Conservation (phyloP, 1,140 invertebrate genomes). For the Drosophila saltans region DNA sequence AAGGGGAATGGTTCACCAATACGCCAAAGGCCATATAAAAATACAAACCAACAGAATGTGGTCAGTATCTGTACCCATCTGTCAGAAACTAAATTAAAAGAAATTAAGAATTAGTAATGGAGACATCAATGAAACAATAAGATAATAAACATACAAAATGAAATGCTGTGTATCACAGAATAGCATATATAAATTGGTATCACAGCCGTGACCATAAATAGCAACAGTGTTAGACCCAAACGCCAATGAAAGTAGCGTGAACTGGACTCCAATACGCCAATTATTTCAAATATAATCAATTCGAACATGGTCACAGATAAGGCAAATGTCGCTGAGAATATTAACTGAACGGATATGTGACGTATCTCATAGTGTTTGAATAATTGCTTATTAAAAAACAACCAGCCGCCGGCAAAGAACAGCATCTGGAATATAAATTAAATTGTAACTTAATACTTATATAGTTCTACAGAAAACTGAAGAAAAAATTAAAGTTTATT, state of each 20-base stretch:
- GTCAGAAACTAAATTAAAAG: constrained; percentile 88
- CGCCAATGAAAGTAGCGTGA: constrained; percentile 99
- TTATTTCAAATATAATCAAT: constrained; percentile 99
- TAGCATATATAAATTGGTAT: constrained; percentile 99
- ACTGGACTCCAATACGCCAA: constrained; percentile 95
- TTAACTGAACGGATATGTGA: constrained; percentile 95
- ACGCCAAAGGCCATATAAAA: constrained; percentile 99
- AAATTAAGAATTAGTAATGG: neutral
- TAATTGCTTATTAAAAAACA: constrained; percentile 99
- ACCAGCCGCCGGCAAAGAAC: constrained; percentile 98
- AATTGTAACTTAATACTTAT: neutral
- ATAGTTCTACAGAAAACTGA: neutral
- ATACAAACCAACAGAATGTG: constrained; percentile 93
- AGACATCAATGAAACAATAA: neutral
- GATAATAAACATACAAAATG: constrained; percentile 90
- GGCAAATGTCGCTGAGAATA: constrained; percentile 98
- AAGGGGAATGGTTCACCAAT: constrained; percentile 99
- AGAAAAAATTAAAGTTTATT: neutral
- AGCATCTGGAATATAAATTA: constrained; percentile 86
- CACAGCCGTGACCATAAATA: constrained; percentile 97
- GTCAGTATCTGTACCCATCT: constrained; percentile 92
- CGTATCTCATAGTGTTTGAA: constrained; percentile 99
- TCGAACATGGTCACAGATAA: constrained; percentile 99
- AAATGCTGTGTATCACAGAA: constrained; percentile 95
- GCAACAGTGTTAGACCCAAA: constrained; percentile 93